Base-by-base conservation (phyloP, 2,797 vertebrate genomes). In the Centroberyx gerrardi region DNA sequence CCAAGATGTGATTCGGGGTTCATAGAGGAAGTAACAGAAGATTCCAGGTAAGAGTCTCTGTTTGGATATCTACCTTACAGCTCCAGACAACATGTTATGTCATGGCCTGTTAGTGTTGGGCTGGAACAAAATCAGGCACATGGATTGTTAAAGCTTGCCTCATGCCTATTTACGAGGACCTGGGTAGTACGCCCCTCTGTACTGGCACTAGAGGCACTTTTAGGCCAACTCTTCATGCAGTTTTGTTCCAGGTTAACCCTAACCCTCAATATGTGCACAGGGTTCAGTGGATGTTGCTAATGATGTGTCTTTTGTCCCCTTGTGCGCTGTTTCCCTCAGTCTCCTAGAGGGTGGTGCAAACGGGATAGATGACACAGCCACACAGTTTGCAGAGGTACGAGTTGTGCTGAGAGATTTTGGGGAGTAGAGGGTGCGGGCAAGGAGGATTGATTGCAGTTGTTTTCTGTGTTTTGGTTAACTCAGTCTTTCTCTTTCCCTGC, bases 1-100 rank as follows among this genome's bases (percentile, higher is more conserved):
- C 98, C 98, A 3, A 93, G 97, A 84, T 99, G 98, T 83, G 97
- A 99, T 72, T 99, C 98, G 0, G 98, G 97, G 52, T 99, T 99
- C 78, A 98, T 99, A 8, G 98, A 99, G 86, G 97, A 99, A 90
- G 96, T 99, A 87, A 98, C 97, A 8, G 98, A 98, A 81, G 97
- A 98, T 87, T 98, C 98, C 94, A 98, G 98, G 97, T 99, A 92
- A 86, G 81, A 59, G 3, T 53, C 49, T 68, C 70, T 56, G 4
- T 58, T 66, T 27, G 1, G 1, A 1, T 49, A 33, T 71, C 63
- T 51, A 4, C 14, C 33, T 80, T 27, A 53, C 2, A 12, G 72
- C 48, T 77, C 9, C 17, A 68, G 56, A 61, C 46, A 29, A 13
- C n/a, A 33, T 44, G 4, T 48, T 1, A 17, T 28, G 22, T 65